These are phyloP conservation scores for Gobius niger DNA, from an alignment of 2,113 vertebrate genomes.

Conservation along the genomic window DNA sequence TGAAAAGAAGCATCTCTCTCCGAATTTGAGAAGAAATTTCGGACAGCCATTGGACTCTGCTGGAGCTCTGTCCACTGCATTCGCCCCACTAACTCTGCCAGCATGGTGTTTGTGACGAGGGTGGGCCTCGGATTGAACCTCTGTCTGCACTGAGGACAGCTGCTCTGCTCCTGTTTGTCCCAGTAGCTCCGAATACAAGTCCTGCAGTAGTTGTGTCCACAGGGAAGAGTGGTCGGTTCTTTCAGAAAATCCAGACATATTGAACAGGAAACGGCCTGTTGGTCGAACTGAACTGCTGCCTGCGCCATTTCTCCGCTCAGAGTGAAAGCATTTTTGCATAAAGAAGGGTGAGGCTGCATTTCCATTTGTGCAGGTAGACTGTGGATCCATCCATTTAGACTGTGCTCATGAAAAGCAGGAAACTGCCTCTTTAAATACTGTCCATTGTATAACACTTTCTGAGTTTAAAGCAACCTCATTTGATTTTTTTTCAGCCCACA, in stretches of 20 bases:
- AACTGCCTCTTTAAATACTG: no score
- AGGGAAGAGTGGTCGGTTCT: not conserved
- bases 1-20: no score
- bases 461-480: no score
- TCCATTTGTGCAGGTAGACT: not conserved
- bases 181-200: not conserved
- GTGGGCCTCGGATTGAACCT: not conserved
- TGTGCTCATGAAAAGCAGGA: not conserved
- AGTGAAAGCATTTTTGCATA: not conserved
- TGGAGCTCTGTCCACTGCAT: not conserved
- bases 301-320: not conserved
- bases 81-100: not conserved
- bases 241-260: constrained; percentile 6
- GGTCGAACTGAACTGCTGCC: not conserved
- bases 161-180: not conserved
- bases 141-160: constrained; percentile 7
- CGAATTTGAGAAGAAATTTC: no score
- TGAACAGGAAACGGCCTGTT: not conserved
- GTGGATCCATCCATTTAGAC: not conserved
- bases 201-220: constrained; percentile 1
- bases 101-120: not conserved
- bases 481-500: no score
- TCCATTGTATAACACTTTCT: no score
- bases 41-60: not conserved
- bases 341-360: not conserved